A percentile compares a stretch with the other conserved stretches of the same genome.
phyloP scores from a whole-genome alignment of 1,140 invertebrate genomes.

The Cecropterus lyciades region DNA sequence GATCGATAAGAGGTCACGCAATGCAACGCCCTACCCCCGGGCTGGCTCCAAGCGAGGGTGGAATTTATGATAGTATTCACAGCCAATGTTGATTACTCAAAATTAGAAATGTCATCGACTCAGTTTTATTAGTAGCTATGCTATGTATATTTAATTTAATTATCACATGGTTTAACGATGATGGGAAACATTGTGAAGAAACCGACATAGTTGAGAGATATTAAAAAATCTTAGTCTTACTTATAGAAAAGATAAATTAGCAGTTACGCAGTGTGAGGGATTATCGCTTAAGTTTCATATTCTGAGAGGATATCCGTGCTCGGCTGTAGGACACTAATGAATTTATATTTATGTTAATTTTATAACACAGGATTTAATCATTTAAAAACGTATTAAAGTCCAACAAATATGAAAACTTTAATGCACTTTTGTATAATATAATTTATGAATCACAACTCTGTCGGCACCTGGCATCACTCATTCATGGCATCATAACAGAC shows the following conservation, averaged over 20 bases:
- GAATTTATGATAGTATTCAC: slow-evolving; percentile 5
- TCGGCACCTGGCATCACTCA: neutral
- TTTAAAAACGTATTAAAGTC: too few species aligned
- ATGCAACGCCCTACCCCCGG: slow-evolving; percentile 40
- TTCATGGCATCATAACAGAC: neutral
- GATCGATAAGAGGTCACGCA: slow-evolving; percentile 52
- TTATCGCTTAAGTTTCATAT: too few species aligned
- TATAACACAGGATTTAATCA: neutral
- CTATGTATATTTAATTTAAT: neutral
- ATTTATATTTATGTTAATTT: neutral
- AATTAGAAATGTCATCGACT: slow-evolving; percentile 6
- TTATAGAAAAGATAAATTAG: too few species aligned
- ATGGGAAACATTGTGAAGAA: too few species aligned
- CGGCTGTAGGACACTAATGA: too few species aligned
- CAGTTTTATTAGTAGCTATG: neutral
- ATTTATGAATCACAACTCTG: neutral
- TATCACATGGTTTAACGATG: too few species aligned
- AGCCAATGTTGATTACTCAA: neutral
- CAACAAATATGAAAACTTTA: neutral
- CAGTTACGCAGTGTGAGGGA: too few species aligned
- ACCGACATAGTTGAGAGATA: too few species aligned
- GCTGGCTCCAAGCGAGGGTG: slow-evolving; percentile 21
- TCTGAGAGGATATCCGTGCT: too few species aligned
- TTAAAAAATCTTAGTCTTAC: too few species aligned
- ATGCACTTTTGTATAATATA: neutral